Conservation (phyloP, 30 jellyfish, hydroid and myxozoan species). For the Cassiopea andromeda region DNA sequence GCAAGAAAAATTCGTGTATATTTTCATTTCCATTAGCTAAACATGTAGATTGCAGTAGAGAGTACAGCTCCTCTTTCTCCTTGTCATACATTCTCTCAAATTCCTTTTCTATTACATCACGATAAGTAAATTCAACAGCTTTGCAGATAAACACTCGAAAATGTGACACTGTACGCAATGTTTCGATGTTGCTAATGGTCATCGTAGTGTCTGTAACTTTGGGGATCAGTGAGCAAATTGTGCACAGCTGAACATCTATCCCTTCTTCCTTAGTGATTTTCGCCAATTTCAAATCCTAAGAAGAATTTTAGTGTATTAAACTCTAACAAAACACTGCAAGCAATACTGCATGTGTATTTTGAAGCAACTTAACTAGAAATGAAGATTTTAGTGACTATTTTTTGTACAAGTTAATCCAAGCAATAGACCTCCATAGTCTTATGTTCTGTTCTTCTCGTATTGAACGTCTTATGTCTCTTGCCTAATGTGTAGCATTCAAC, state of each 20-base stretch:
- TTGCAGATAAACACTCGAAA: slow-evolving; percentile 1
- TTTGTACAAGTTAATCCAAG: too few relatives aligned
- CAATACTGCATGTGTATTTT: too few relatives aligned
- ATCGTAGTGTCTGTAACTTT: neutral
- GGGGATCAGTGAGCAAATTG: neutral
- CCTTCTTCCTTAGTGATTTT: neutral
- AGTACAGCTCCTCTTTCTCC: slow-evolving; percentile 10
- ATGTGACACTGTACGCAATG: slow-evolving; percentile 4
- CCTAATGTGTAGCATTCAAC: too few relatives aligned
- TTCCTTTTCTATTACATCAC: slow-evolving; percentile 13
- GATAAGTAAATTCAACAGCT: slow-evolving; percentile 36
- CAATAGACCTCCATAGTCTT: too few relatives aligned
- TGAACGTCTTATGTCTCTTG: too few relatives aligned
- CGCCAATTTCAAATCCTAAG: slow-evolving; percentile 40
- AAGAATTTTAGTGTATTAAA: too few relatives aligned
- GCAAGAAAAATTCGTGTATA: slow-evolving; percentile 19
- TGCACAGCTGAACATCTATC: neutral
- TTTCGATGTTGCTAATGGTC: neutral
- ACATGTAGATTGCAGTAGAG: slow-evolving; percentile 14
- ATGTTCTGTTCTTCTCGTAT: too few relatives aligned
- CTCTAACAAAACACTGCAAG: too few relatives aligned
- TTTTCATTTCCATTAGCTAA: neutral
- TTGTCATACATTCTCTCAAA: neutral
- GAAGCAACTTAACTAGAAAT: too few relatives aligned
- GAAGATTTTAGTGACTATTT: too few relatives aligned